phyloP scores from a whole-genome alignment of 53 echinoderm and acorn worm genomes.

The Echinarachnius parma region DNA sequence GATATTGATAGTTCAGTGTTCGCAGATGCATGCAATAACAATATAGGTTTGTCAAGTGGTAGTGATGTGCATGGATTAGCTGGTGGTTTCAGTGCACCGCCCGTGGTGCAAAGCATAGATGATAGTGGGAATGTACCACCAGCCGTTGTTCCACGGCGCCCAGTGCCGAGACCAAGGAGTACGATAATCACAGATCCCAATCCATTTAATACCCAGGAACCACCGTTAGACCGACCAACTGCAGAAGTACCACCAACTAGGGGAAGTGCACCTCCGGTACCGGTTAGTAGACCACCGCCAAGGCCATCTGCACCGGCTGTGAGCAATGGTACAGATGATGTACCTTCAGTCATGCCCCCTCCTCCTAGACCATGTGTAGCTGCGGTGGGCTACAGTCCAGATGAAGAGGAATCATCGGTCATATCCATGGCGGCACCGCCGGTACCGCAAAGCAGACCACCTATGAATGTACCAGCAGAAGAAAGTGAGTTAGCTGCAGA shows the following conservation, averaged over 20 bases:
- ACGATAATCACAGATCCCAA: constrained; percentile 19
- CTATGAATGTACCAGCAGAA: not conserved
- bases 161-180: constrained; percentile 67
- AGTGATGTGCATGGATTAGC: not conserved
- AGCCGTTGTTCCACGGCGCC: constrained; percentile 61
- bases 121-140: too few relatives aligned
- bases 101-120: too few relatives aligned
- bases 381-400: too few relatives aligned
- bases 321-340: not conserved
- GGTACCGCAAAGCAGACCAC: constrained; percentile 32
- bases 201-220: constrained; percentile 35
- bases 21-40: not conserved
- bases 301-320: not conserved
- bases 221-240: constrained; percentile 5
- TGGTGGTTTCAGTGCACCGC: constrained; percentile 11
- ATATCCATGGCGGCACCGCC: constrained; percentile 37
- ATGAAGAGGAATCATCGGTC: too few relatives aligned
- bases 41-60: not conserved
- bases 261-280: constrained; percentile 16
- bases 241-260: constrained; percentile 36
- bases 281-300: constrained; percentile 18
- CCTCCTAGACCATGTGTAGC: too few relatives aligned
- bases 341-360: constrained; percentile 21
- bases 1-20: not conserved
- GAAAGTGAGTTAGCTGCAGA: not conserved